A percentile compares a stretch with the other conserved stretches of the same genome.
Evolutionary conservation across 2,888 invertebrate genomes (phyloP).

Genomic region (Chrysolina americana): DNA sequence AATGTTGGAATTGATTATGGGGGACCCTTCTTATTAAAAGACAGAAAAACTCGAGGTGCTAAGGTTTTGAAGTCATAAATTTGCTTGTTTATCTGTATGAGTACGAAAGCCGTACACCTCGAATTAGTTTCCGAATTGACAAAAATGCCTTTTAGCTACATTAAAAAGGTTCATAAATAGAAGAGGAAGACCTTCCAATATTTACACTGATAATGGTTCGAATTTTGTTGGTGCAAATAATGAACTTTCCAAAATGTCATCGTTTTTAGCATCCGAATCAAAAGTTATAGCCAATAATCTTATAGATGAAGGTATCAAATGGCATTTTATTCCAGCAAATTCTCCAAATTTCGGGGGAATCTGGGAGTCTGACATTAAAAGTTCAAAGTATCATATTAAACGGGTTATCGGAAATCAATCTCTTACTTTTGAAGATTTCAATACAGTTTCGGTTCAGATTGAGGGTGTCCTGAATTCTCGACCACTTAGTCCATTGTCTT

Average conservation of each 20-base stretch:
- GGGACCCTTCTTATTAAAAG: constrained; percentile 16
- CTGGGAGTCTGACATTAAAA: constrained; percentile 48
- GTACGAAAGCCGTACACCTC: constrained; percentile 15
- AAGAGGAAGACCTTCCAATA: constrained; percentile 15
- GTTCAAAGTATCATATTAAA: constrained; percentile 13
- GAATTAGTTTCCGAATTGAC: constrained; percentile 26
- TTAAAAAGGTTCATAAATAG: constrained; percentile 17
- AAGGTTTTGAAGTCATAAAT: constrained; percentile 6
- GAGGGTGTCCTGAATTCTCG: constrained; percentile 50
- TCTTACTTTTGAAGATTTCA: constrained; percentile 42
- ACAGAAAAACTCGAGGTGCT: constrained; percentile 13
- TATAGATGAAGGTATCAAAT: constrained; percentile 40
- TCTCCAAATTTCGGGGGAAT: no score
- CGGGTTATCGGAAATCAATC: no score
- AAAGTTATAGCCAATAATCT: constrained; percentile 1
- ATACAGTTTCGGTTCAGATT: constrained; percentile 44
- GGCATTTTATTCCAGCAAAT: constrained; percentile 52
- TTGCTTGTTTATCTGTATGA: no score
- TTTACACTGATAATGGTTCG: constrained; percentile 26
- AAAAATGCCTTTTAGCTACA: not conserved
- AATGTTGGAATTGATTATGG: no score
- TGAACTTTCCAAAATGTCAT: not conserved
- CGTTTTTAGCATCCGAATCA: no score
- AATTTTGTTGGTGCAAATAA: no score
- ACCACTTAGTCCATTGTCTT: constrained; percentile 40